A percentile compares a stretch with the other conserved stretches of the same genome.
Evolutionary conservation across 2,113 vertebrate species (phyloP).

Genomic region (Nanorana parkeri): DNA sequence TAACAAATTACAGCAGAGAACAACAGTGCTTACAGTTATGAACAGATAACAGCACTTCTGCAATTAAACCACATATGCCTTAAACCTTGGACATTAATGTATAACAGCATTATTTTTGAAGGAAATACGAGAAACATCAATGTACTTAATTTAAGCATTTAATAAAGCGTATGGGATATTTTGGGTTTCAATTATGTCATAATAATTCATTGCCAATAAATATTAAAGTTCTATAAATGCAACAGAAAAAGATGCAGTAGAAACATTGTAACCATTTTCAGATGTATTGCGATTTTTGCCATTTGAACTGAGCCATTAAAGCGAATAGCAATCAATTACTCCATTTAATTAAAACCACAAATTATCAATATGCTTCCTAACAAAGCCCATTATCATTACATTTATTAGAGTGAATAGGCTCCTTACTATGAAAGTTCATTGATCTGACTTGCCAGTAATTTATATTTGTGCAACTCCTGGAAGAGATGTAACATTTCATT

Average conservation of each 20-base stretch:
- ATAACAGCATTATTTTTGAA: no score
- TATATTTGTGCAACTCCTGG: background rate
- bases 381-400: constrained; percentile 8
- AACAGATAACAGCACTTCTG: no score
- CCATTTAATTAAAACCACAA: constrained; percentile 32
- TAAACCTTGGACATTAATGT: no score
- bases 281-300: constrained; percentile 8
- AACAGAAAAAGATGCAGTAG: background rate
- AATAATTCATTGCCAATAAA: no score
- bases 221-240: no score
- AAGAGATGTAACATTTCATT: background rate
- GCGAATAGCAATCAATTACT: background rate
- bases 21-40: no score
- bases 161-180: no score
- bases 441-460: background rate
- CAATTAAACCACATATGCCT: no score
- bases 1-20: no score
- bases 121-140: no score
- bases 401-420: background rate
- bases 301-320: background rate
- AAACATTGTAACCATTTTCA: background rate
- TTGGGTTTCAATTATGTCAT: no score
- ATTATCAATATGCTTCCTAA: constrained; percentile 19
- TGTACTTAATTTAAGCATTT: no score
- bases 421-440: background rate